These are phyloP conservation scores for Notothenia coriiceps DNA, from an alignment of 2,113 vertebrate species.

Conservation along the genomic window DNA sequence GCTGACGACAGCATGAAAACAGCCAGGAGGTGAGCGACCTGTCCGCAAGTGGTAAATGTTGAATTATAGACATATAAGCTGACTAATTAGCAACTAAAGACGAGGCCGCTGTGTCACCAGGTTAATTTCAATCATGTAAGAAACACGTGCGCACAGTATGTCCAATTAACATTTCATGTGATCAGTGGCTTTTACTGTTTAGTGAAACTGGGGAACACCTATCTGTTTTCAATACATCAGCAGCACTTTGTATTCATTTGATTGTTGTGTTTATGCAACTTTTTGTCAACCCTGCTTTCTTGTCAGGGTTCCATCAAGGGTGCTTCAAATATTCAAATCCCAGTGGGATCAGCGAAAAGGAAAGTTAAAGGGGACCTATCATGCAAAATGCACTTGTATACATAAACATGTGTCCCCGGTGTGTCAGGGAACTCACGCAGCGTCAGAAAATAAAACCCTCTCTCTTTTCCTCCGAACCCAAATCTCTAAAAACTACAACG, in stretches of 20 bases:
- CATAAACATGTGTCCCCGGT: no score
- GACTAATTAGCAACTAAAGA: neutral
- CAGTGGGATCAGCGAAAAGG: neutral
- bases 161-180: no score
- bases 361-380: neutral
- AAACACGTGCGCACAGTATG: neutral
- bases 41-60: neutral
- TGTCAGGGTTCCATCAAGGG: neutral
- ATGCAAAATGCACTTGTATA: no score
- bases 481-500: no score
- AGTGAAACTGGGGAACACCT: neutral
- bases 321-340: neutral
- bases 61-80: neutral
- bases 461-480: no score
- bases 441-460: no score
- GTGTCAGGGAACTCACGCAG: no score
- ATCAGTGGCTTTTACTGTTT: no score
- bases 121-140: neutral
- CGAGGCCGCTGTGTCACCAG: neutral
- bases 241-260: neutral
- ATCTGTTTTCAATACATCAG: no score
- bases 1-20: constrained; percentile 77
- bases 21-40: constrained; percentile 69
- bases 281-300: neutral
- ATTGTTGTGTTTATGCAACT: neutral